Evolutionary conservation across 2,113 vertebrate genomes (phyloP), one percentile per base, ranked within the genome.

Genomic region (Perccottus glenii): DNA sequence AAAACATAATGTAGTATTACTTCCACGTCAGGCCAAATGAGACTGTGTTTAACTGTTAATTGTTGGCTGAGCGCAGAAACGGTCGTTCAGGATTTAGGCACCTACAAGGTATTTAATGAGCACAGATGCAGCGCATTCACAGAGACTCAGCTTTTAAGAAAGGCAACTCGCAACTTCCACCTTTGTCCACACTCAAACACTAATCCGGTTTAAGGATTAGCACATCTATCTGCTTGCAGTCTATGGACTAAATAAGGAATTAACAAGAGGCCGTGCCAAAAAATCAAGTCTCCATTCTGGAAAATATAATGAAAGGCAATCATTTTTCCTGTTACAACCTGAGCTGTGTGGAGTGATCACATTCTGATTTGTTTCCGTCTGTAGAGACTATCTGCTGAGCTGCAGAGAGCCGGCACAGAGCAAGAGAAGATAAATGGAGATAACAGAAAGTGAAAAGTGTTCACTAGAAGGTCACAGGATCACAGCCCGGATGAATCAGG

Each of bases 161-260:
- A 14, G 38, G 1, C 15, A 19, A 52, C 45, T 70, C 46, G 15
- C 53, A 69, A 48, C 56, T 63, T 70, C 49, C 46, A 42, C 53
- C 38, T 40, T 27, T 51, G 60, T 52, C 42, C 45, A 71, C 40
- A 49, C 44, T 50, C 9, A 15, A 64, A 69, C 44, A 48, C 43
- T 63, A 76, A 79, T 83, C 55, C 74, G 55, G n/a, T 72, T 69
- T 71, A 53, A 32, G 65, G 57, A 81, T 83, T 71, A 77, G 48
- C 10, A 38, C 16, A 19, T 62, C 14, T 72, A 65, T 66, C 47
- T 50, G 55, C 45, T 46, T 12, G 44, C 42, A 42, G 55, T 64
- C 5, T 16, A 50, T 63, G 47, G 16, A 75, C 58, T 60, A 70
- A 57, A 57, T 1, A 43, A 60, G 1, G 57, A 33, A 64, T 48